phyloP scores from a whole-genome alignment of 2,797 vertebrate genomes.

The Typhlichthys subterraneus region DNA sequence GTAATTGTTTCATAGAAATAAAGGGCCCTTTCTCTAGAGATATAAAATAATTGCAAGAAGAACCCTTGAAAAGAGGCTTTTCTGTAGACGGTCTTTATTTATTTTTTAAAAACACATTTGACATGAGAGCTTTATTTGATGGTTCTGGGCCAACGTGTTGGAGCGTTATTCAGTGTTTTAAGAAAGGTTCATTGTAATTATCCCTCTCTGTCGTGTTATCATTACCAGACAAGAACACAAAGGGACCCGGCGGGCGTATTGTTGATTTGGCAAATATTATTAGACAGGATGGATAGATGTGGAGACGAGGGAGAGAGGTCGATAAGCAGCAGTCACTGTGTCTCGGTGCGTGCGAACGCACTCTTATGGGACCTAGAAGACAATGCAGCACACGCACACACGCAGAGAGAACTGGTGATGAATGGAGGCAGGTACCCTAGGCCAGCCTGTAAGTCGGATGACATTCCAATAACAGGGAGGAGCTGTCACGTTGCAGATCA shows the following conservation, averaged over 20 bases:
- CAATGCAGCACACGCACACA: conserved; percentile 7
- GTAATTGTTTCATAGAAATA: conserved; percentile 33
- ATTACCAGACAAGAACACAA: conserved; percentile 40
- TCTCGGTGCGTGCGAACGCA: conserved; percentile 39
- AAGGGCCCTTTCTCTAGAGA: conserved; percentile 34
- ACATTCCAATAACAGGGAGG: conserved; percentile 53
- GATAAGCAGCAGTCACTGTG: conserved; percentile 35
- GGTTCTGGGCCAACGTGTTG: conserved; percentile 15
- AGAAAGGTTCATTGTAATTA: conserved; percentile 18
- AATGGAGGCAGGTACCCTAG: conserved; percentile 46
- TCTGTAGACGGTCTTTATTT: conserved; percentile 20
- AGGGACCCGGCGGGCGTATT: conserved; percentile 52
- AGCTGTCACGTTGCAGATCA: conserved; percentile 18
- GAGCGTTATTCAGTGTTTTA: conserved; percentile 12
- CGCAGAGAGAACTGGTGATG: conserved; percentile 42
- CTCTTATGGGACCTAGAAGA: conserved; percentile 28
- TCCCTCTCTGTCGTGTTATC: conserved; percentile 32
- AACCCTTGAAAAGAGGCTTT: conserved; percentile 22
- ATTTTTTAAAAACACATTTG: conserved; percentile 13
- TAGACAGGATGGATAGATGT: conserved; percentile 44
- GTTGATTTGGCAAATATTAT: conserved; percentile 66
- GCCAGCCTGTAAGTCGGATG: conserved; percentile 46
- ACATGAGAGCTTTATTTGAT: conserved; percentile 10
- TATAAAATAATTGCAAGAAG: conserved; percentile 1
- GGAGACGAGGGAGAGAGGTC: conserved; percentile 38